These are phyloP conservation scores for Cochlearius cochlearius DNA, from an alignment of 2,113 vertebrate genomes.

Conservation along the genomic window DNA sequence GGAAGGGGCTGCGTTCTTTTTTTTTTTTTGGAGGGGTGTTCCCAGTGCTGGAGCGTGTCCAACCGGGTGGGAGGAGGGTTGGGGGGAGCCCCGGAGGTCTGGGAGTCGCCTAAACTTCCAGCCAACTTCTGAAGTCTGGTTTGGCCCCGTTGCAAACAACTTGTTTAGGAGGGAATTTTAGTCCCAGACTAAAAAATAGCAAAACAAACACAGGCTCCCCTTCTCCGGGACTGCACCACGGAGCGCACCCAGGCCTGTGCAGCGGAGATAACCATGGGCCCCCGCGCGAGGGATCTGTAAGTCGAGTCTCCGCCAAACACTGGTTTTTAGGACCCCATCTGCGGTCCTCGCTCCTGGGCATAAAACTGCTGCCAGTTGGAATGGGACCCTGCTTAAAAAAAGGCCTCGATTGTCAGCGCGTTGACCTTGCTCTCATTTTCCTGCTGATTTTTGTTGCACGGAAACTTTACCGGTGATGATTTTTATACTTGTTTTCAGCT, in stretches of 20 bases:
- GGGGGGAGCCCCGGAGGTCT: accelerated
- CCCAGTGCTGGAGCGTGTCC: background rate
- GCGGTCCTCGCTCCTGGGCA: accelerated
- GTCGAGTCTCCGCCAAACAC: accelerated
- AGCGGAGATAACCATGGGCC: background rate
- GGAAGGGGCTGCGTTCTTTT: background rate
- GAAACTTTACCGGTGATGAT: background rate
- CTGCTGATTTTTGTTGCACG: background rate
- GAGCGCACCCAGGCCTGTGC: background rate
- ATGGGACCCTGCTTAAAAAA: background rate
- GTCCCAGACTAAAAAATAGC: background rate
- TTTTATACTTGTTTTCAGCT: background rate
- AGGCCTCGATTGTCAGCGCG: background rate
- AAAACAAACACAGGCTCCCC: background rate
- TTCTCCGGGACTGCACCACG: accelerated
- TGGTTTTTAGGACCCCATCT: background rate
- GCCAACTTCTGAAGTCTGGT: accelerated
- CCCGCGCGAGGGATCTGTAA: background rate
- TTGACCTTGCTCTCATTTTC: conserved; percentile 7
- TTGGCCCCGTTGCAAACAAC: accelerated
- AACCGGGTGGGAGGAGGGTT: background rate
- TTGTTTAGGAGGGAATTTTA: background rate
- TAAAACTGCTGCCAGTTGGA: background rate
- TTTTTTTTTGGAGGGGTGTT: background rate
- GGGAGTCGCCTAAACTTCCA: background rate